Percentiles rank a stretch among this genome's conserved stretches.
These are phyloP conservation scores for Muscicapa adusta DNA, from an alignment of 2,113 vertebrate genomes.

Conservation along the genomic window DNA sequence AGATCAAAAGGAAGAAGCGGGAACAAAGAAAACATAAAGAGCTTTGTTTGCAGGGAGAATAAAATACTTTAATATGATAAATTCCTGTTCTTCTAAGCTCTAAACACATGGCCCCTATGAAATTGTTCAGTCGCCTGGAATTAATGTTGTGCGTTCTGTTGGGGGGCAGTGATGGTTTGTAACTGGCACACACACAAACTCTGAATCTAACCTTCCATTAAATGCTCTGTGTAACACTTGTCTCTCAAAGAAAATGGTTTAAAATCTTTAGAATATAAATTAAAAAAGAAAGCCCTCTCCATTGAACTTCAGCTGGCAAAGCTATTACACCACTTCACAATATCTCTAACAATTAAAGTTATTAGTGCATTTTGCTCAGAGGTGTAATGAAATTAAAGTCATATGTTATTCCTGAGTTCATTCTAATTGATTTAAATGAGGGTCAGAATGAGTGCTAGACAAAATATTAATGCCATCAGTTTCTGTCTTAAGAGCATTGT, in stretches of 20 bases:
- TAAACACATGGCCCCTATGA: conserved; percentile 51
- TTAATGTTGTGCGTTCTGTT: conserved; percentile 17
- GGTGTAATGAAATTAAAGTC: conserved; percentile 14
- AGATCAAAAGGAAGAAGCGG: conserved; percentile 44
- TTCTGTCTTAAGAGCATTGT: not conserved
- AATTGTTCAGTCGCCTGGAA: conserved; percentile 43
- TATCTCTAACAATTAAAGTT: conserved; percentile 19
- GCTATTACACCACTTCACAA: not conserved
- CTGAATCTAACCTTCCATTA: not conserved
- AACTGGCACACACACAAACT: not conserved
- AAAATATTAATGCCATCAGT: not conserved
- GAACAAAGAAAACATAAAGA: conserved; percentile 42
- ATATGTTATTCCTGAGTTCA: conserved; percentile 7
- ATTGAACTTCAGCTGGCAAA: not conserved
- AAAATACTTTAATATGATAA: conserved; percentile 15
- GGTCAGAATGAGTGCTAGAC: not conserved
- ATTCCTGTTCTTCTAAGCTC: conserved; percentile 2
- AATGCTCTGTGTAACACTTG: not conserved
- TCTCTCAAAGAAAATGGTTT: not conserved
- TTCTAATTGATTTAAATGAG: conserved; percentile 50
- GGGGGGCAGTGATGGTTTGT: not conserved
- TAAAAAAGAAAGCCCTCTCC: not conserved
- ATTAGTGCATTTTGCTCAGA: conserved; percentile 35
- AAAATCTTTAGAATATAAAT: not conserved
- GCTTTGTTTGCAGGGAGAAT: not conserved